A percentile compares a stretch with the other conserved stretches of the same genome.
phyloP scores from a whole-genome alignment of 2,113 vertebrate species.

The Tautogolabrus adspersus region DNA sequence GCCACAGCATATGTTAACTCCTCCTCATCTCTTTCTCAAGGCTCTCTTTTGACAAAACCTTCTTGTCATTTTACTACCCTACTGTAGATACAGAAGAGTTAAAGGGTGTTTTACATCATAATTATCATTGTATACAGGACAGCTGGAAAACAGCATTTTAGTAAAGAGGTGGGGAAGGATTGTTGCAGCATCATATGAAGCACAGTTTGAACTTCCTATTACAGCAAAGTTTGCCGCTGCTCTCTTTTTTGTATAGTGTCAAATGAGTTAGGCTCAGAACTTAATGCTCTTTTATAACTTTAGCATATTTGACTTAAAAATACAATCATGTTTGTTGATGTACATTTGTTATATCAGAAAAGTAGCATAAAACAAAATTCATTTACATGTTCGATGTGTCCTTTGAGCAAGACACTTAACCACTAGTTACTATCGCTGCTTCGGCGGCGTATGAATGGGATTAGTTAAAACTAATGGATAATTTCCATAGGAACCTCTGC shows the following conservation, averaged over 20 bases:
- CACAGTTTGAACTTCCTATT: conserved; percentile 41
- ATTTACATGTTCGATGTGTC: background rate
- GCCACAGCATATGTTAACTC: background rate
- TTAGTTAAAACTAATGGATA: no score
- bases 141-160: background rate
- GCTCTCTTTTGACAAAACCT: background rate
- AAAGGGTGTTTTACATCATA: background rate
- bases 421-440: no score
- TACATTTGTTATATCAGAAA: background rate
- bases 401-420: no score
- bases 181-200: background rate
- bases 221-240: conserved; percentile 7
- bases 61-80: no score
- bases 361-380: background rate
- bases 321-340: background rate
- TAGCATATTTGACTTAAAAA: conserved; percentile 7
- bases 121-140: background rate
- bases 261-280: conserved; percentile 5
- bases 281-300: conserved; percentile 12
- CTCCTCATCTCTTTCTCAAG: background rate
- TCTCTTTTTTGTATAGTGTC: conserved; percentile 63
- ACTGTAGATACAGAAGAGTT: background rate
- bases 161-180: background rate
- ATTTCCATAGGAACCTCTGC: no score
- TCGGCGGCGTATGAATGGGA: no score